Conservation (phyloP, 2,113 vertebrate genomes). For the Pedionomus torquatus region DNA sequence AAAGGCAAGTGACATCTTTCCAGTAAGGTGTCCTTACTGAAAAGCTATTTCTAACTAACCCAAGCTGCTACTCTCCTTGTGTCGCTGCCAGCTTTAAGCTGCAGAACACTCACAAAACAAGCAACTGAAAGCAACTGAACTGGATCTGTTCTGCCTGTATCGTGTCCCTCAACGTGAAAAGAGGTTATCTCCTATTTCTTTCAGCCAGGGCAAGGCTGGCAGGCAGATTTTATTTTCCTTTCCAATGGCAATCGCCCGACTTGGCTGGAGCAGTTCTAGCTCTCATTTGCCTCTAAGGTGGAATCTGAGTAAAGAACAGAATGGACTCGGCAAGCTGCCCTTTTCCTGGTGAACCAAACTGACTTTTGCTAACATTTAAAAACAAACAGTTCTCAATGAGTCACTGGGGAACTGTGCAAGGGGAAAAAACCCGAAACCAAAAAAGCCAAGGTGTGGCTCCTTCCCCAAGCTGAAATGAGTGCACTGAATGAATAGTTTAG, state of each 20-base stretch:
- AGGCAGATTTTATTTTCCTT: conserved; percentile 27
- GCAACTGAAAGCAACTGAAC: not conserved
- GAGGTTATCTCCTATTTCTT: not conserved
- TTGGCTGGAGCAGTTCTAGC: conserved; percentile 13
- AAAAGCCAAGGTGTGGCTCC: conserved; percentile 34
- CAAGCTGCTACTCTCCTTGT: not conserved
- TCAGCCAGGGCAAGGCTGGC: not conserved
- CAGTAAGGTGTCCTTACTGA: not conserved
- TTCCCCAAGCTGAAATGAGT: not conserved
- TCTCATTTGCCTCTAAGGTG: conserved; percentile 39
- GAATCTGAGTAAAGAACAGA: conserved; percentile 54
- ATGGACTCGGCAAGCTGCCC: conserved; percentile 64
- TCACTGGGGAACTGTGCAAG: conserved; percentile 23
- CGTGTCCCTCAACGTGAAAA: not conserved
- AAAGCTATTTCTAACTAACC: not conserved
- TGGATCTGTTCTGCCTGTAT: not conserved
- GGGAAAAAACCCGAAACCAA: not conserved
- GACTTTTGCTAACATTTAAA: conserved; percentile 38
- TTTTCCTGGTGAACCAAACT: conserved; percentile 43
- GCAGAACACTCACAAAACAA: not conserved
- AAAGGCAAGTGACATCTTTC: not conserved
- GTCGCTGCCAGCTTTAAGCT: not conserved
- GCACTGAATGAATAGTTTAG: not conserved
- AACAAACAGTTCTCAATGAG: conserved; percentile 56
- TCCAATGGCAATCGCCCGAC: not conserved